phyloP scores from a whole-genome alignment of 2,113 vertebrate species.

The Pygoscelis antarcticus region DNA sequence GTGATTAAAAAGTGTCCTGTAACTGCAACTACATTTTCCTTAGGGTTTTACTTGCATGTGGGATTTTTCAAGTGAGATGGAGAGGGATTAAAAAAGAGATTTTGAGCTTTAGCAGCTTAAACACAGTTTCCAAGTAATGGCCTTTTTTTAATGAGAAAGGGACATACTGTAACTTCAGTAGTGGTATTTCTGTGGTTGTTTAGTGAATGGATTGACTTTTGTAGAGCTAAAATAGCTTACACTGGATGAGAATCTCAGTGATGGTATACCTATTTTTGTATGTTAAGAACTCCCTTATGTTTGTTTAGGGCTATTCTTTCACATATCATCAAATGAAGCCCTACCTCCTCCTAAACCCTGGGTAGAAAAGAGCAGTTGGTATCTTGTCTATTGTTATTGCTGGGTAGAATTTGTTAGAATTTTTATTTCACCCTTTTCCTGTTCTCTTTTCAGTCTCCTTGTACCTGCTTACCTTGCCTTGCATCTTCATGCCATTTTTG shows the following conservation, averaged over 20 bases:
- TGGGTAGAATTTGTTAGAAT: neutral
- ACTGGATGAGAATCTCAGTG: neutral
- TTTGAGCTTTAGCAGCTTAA: neutral
- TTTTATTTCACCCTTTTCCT: neutral
- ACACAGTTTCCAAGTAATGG: neutral
- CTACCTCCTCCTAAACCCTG: neutral
- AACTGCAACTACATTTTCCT: neutral
- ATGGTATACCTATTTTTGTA: neutral
- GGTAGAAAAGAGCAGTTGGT: neutral
- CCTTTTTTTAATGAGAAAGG: neutral
- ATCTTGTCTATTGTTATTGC: neutral
- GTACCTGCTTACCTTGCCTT: neutral
- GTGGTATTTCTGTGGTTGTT: neutral
- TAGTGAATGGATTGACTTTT: neutral
- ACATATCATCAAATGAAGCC: neutral
- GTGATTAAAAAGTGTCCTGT: neutral
- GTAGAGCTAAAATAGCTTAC: neutral
- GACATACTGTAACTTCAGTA: neutral
- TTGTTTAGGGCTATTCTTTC: neutral
- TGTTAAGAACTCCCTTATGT: neutral
- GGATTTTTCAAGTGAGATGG: neutral
- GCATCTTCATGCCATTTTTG: neutral
- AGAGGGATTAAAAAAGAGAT: neutral
- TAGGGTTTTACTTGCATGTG: neutral
- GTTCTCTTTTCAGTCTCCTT: neutral